Evolutionary conservation across 2,888 invertebrate species (phyloP), one percentile per base, ranked within the genome.

Genomic region (Calameuta filiformis): DNA sequence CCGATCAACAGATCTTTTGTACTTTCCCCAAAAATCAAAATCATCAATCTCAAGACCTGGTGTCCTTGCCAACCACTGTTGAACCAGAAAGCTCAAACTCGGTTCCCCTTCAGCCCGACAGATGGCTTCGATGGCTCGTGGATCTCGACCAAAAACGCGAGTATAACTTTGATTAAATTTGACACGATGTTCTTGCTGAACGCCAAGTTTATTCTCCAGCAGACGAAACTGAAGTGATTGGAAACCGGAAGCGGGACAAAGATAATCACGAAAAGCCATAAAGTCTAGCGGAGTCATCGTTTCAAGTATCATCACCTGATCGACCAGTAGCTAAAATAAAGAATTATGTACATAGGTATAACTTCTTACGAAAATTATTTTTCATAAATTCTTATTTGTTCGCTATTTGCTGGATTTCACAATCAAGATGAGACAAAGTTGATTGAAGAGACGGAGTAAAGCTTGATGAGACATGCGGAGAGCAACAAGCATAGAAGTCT

Each of bases 281-380:
- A 99, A 99, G 92, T 99, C 99, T 79, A 99, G 92, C 0, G 99
- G 99, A 0, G 99, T 98, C 99, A 99, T 99, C 0, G 99, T 99
- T 92, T 99, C 99, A 84, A 99, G 92, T 84, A 99, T 98, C 92
- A 97, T 96, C 71, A 99, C 98, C 93, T 99, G 99, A 89, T 99
- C 99, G 69, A 97, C 98, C 75, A 99, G 93, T 0, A 99, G 93
- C 98, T 99, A 92, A 12, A 92, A 89, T 80, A 81, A 75, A 79
- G 79, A 34, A 68, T 23, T 23, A 23, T 56, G 15, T 56, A 56
- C 6, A 56, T 9, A 33, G 33, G 3, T 33, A 23, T 23, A 6
- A 56, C 9, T 23, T 23, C 23, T 23, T 23, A 0, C 9, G 23
- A 56, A 6, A 9, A 56, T 23, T 56, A 23, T 56, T 23, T 56